These are phyloP conservation scores for Agelas oroides DNA, from an alignment of 37 sponge, comb jelly and placozoan species.

Conservation along the genomic window DNA sequence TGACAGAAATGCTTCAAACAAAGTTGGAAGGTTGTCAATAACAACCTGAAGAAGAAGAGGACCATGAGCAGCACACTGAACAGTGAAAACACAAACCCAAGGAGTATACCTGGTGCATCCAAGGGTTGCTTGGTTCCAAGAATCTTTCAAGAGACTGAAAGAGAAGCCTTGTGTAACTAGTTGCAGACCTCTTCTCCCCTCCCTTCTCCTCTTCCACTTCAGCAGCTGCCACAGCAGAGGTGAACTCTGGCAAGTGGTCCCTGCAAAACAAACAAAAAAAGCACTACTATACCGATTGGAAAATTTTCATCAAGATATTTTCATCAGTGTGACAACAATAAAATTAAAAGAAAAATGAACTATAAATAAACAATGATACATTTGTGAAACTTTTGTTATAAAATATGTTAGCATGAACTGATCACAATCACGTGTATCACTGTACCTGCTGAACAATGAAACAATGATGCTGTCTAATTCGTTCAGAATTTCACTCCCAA, in stretches of 20 bases:
- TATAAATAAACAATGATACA: not conserved
- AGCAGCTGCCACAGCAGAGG: slow-evolving; percentile 18
- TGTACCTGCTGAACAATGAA: slow-evolving; percentile 32
- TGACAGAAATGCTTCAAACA: slow-evolving; percentile 20
- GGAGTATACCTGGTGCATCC: not conserved
- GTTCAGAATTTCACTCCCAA: not conserved
- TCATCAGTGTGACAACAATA: too few species aligned
- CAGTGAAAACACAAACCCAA: too few species aligned
- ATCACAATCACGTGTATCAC: not conserved
- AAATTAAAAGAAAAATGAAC: too few species aligned
- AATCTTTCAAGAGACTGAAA: slow-evolving; percentile 2
- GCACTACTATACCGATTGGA: not conserved
- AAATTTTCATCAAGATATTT: too few species aligned
- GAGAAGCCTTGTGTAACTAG: slow-evolving; percentile 31
- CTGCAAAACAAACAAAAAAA: slow-evolving; percentile 2
- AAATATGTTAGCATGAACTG: not conserved
- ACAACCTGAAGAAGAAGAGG: not conserved
- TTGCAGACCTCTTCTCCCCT: slow-evolving; percentile 1
- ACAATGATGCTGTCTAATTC: slow-evolving; percentile 2
- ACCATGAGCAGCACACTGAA: too few species aligned
- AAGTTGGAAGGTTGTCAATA: slow-evolving; percentile 2
- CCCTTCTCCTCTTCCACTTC: not conserved
- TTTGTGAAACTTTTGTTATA: too few species aligned
- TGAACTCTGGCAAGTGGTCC: slow-evolving; percentile 39
- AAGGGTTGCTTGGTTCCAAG: not conserved